Base-by-base conservation (phyloP, 2,113 vertebrate genomes). In the Paedocypris sp. region DNA sequence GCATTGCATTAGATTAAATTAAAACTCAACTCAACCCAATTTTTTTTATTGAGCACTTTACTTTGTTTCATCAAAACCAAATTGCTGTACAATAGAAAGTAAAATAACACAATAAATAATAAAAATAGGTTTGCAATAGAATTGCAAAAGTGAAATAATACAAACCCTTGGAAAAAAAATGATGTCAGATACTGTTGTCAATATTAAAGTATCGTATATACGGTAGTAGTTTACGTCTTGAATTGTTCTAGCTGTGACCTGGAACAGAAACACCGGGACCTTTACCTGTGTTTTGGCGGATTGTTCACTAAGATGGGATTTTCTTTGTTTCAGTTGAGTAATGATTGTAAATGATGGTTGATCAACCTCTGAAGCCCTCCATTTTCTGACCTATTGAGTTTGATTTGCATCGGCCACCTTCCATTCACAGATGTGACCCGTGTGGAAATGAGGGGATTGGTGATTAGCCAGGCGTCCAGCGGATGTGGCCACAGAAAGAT, bases 401-500 rank as follows among this genome's bases (percentile, higher is more conserved):
- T 46, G 23, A 68, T 72, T 67, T 72, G 69, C 56, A 72, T 72
- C 26, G 2, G 7, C 28, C 53, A 33, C 18, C 32, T 59, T 58
- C 46, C 10, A 4, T 22, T 46, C 7, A 70, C 28, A 62, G 26
- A 35, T 19, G 38, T 49, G 61, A 57, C 62, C 57, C 31, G 29
- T n/a, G 28, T n/a, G 32, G 31, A 67, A 52, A 71, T 49, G 54
- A 50, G 29, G n/a, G 47, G 25, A 18, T 45, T 15, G 36, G 43
- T n/a, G 47, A 54, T 29, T 57, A 25, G 35, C 46, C n/a, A 32
- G 29, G 42, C 23, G 11, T 49, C 15, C 12, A 2, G 25, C 22
- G 57, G 42, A 33, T 13, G 8, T n/a, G 12, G 12, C 41, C 38
- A 48, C 43, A 13, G 41, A 60, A 16, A 33, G 23, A 19, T 22